Percentiles rank a stretch among this genome's conserved stretches.
phyloP scores from a whole-genome alignment of 2,888 invertebrate genomes.

The Leucoptera coffeella region DNA sequence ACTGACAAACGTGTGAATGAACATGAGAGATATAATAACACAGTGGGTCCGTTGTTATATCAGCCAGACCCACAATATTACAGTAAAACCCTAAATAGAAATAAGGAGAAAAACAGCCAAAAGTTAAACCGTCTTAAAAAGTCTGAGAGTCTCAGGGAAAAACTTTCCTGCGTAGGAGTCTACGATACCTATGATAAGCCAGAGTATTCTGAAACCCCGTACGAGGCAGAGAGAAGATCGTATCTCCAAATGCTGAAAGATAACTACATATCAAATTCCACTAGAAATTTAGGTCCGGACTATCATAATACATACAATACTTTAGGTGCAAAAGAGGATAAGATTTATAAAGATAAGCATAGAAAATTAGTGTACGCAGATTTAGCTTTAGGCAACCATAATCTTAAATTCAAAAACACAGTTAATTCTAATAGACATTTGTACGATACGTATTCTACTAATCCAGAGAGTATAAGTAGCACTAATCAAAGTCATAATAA shows the following conservation, averaged over 20 bases:
- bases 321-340: constrained; percentile 29
- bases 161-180: constrained; percentile 41
- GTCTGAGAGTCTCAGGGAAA: constrained; percentile 44
- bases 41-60: constrained; percentile 41
- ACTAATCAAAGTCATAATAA: constrained; percentile 21
- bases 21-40: constrained; percentile 38
- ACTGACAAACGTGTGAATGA: constrained; percentile 50
- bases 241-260: constrained; percentile 39
- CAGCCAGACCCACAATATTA: constrained; percentile 39
- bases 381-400: constrained; percentile 50
- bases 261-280: constrained; percentile 46
- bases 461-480: too few species aligned
- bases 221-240: constrained; percentile 36
- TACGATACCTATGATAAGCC: constrained; percentile 44
- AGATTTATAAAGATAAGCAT: constrained; percentile 20
- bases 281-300: constrained; percentile 33
- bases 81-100: constrained; percentile 43
- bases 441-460: constrained; percentile 46
- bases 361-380: constrained; percentile 50
- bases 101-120: constrained; percentile 35
- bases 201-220: constrained; percentile 39
- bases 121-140: constrained; percentile 43
- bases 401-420: constrained; percentile 51
- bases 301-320: constrained; percentile 26
- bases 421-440: constrained; percentile 52